These are phyloP conservation scores for Mechanitis messenoides DNA, from an alignment of 2,888 invertebrate genomes.

Conservation along the genomic window DNA sequence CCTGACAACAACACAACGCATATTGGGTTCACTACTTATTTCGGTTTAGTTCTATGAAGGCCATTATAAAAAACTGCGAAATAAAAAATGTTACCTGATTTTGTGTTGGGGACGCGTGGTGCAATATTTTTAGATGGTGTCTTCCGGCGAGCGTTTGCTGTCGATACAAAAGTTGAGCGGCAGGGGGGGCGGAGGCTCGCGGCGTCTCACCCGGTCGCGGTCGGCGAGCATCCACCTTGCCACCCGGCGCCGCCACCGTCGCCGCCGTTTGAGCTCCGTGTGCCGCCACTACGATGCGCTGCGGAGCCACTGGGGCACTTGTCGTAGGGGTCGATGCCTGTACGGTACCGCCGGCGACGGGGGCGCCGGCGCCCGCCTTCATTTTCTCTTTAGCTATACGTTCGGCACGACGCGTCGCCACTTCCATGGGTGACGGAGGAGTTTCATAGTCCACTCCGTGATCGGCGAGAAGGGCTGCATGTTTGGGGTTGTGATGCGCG, in stretches of 20 bases:
- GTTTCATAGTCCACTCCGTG: conserved; percentile 91
- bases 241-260: conserved; percentile 54
- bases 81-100: conserved; percentile 36
- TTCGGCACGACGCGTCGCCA: conserved; percentile 88
- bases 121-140: conserved; percentile 70
- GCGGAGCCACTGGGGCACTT: conserved; percentile 71
- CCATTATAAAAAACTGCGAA: background rate
- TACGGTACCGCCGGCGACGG: conserved; percentile 60
- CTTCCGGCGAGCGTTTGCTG: conserved; percentile 73
- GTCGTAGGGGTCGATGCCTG: conserved; percentile 53
- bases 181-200: conserved; percentile 59
- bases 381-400: conserved; percentile 90
- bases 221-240: conserved; percentile 56
- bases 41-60: background rate
- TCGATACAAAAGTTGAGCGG: conserved; percentile 74
- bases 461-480: conserved; percentile 88
- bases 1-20: background rate
- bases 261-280: conserved; percentile 44
- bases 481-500: conserved; percentile 86
- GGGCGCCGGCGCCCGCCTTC: conserved; percentile 54
- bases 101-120: conserved; percentile 49
- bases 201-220: conserved; percentile 51
- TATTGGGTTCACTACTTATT: background rate
- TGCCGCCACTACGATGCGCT: conserved; percentile 63
- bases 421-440: conserved; percentile 88